These are phyloP conservation scores for Arctopsyche grandis DNA, from an alignment of 1,140 invertebrate genomes.

Conservation along the genomic window DNA sequence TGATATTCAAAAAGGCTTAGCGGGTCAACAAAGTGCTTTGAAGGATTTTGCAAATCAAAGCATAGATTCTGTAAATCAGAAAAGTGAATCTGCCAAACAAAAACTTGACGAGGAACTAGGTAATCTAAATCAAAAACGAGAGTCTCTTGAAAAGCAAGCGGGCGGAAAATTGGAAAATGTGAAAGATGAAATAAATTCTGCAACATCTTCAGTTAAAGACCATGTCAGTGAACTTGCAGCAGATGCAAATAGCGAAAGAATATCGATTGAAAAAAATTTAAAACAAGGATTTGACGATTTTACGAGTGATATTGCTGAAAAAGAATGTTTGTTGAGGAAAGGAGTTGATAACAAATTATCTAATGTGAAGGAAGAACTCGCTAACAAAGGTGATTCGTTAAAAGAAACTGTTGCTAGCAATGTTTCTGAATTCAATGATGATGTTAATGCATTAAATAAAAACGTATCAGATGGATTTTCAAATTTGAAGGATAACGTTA, in stretches of 20 bases:
- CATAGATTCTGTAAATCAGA: slow-evolving; percentile 53
- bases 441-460: neutral
- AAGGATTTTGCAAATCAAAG: slow-evolving; percentile 56
- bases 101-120: slow-evolving; percentile 37
- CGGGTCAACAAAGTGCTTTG: slow-evolving; percentile 55
- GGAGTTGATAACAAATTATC: slow-evolving; percentile 29
- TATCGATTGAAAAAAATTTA: neutral
- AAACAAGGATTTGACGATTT: neutral
- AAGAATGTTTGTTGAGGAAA: slow-evolving; percentile 16
- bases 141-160: neutral
- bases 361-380: slow-evolving; percentile 43
- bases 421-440: slow-evolving; percentile 45
- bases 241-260: slow-evolving; percentile 35
- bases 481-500: slow-evolving; percentile 2
- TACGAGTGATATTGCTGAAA: slow-evolving; percentile 5
- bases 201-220: neutral
- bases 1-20: neutral
- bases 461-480: neutral
- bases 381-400: neutral
- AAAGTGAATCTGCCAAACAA: slow-evolving; percentile 53
- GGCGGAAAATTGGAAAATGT: neutral
- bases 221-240: slow-evolving; percentile 40
- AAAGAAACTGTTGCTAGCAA: slow-evolving; percentile 49
- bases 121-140: neutral
- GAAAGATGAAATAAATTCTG: slow-evolving; percentile 14